Base-by-base conservation (phyloP, 2,797 vertebrate species). In the Melanogrammus aeglefinus region DNA sequence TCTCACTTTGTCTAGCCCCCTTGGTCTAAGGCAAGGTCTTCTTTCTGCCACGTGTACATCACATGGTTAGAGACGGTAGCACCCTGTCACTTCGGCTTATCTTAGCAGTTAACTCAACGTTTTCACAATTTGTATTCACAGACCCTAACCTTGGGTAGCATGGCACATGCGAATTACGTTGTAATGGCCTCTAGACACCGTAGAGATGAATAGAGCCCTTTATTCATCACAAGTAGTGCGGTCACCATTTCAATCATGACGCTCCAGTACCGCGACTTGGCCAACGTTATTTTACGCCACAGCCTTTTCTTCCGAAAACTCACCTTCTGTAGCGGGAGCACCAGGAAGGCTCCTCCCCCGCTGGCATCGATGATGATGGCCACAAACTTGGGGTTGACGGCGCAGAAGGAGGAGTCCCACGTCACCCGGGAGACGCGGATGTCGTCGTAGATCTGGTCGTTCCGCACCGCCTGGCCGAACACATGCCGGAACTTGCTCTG, bases 401-500 rank as follows among this genome's bases (percentile, higher is more conserved):
- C 97, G 18, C 98, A 99, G 87, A 99, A 99, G 78, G 98, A 97
- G 90, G 97, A 98, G 83, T 99, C 98, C 97, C 97, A 99, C 36
- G 98, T 99, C 85, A 98, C 97, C 18, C 97, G 93, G 44, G 98
- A 99, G 66, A 99, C 97, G 0, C 97, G 94, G 91, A 99, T 99
- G 93, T 99, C 98, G 76, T 99, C 98, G 5, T 99, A 99, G 89
- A 97, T 96, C 94, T 99, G 97, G 92, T 99, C 98, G 27, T 97
- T 99, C 88, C 97, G 98, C 94, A 98, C 94, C 0, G 97, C 96
- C 86, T 99, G 98, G 66, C 98, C 98, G 5, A 99, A 99, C 35
- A 99, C 98, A 41, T 99, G 98, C 80, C 98, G 97, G 90, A 99
- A 99, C 91, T 99, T 99, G 94, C 98, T 99, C 95, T 97, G 96